phyloP scores from a whole-genome alignment of 2,113 vertebrate genomes.

The Eptesicus fuscus region DNA sequence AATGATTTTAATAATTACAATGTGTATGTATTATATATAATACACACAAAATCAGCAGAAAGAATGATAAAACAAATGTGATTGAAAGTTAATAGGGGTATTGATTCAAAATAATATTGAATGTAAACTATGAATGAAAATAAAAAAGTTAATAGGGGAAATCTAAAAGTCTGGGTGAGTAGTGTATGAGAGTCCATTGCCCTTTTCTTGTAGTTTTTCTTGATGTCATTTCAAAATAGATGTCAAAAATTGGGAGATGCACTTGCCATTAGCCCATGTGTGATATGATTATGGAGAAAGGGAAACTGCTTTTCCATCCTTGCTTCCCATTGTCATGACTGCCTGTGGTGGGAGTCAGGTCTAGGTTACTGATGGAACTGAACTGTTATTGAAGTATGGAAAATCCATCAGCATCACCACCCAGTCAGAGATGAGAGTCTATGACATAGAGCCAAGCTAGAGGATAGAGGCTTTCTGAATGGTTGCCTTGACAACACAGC shows the following conservation, averaged over 20 bases:
- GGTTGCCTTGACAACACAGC: not conserved
- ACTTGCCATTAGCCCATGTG: accelerated
- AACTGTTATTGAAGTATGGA: not conserved
- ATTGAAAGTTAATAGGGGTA: not conserved
- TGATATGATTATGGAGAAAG: accelerated
- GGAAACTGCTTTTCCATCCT: accelerated
- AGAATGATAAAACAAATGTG: not conserved
- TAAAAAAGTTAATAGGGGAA: not conserved
- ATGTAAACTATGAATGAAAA: not conserved
- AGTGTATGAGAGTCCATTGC: not conserved
- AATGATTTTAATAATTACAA: not conserved
- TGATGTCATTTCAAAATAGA: not conserved
- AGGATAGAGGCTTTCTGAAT: not conserved
- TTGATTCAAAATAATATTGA: not conserved
- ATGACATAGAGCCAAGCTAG: not conserved
- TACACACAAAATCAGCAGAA: not conserved
- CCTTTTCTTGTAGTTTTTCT: not conserved
- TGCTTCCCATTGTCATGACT: not conserved
- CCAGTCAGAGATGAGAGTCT: accelerated
- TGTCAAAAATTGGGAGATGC: not conserved
- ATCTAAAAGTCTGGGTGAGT: not conserved
- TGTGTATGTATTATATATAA: not conserved
- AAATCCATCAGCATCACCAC: accelerated
- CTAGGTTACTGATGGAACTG: accelerated
- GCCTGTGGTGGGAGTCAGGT: not conserved